These are phyloP conservation scores for Tachystola acroxantha DNA, from an alignment of 2,888 invertebrate species.

Conservation along the genomic window DNA sequence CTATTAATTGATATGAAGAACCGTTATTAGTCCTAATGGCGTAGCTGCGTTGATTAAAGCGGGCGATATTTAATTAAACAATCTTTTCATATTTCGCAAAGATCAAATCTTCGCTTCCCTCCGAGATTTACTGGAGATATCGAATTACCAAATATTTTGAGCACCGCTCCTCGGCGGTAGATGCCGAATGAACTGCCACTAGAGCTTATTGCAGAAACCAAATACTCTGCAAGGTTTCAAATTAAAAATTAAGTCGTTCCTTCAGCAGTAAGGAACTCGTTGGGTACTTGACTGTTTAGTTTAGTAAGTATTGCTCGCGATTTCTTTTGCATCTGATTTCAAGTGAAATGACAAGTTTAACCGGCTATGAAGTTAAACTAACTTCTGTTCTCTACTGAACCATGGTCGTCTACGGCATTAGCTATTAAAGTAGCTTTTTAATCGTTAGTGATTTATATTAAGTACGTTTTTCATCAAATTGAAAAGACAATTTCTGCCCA, in stretches of 20 bases:
- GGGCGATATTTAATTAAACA: constrained; percentile 45
- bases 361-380: too few relatives aligned
- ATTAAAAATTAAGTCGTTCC: too few relatives aligned
- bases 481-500: too few relatives aligned
- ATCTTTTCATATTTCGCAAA: constrained; percentile 40
- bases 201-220: neutral
- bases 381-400: too few relatives aligned
- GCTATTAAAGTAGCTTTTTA: too few relatives aligned
- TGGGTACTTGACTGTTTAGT: too few relatives aligned
- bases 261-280: too few relatives aligned
- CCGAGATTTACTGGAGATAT: constrained; percentile 35
- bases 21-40: constrained; percentile 30
- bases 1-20: constrained; percentile 15
- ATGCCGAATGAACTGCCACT: neutral
- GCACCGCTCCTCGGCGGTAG: neutral
- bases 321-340: neutral
- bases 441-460: too few relatives aligned
- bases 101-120: constrained; percentile 42
- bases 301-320: neutral
- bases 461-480: too few relatives aligned
- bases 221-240: neutral
- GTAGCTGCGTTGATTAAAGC: constrained; percentile 40
- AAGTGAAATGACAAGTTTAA: too few relatives aligned
- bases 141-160: constrained; percentile 41
- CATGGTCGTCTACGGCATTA: too few relatives aligned